phyloP scores from a whole-genome alignment of 2,888 invertebrate genomes.

The Sesia apiformis region DNA sequence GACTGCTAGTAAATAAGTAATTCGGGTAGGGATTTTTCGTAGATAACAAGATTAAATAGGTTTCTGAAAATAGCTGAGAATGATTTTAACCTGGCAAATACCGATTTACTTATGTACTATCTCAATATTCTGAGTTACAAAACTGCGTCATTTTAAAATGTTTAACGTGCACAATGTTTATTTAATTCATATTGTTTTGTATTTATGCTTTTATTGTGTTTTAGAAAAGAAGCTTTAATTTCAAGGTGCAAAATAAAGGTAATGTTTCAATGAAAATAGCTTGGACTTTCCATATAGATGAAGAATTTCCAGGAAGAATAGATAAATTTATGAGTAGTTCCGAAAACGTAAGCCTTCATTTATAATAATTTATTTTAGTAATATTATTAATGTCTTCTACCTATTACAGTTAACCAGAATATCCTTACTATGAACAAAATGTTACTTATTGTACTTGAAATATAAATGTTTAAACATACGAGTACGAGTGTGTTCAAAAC shows the following conservation, averaged over 20 bases:
- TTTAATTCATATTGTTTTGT: too few relatives aligned
- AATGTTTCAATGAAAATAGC: slow-evolving; percentile 49
- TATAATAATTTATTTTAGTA: neutral
- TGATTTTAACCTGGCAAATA: too few relatives aligned
- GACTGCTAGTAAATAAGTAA: too few relatives aligned
- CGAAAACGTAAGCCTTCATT: slow-evolving; percentile 14
- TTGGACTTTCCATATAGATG: slow-evolving; percentile 56
- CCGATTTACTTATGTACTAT: too few relatives aligned
- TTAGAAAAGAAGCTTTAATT: slow-evolving; percentile 46
- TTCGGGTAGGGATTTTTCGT: too few relatives aligned
- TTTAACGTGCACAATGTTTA: neutral
- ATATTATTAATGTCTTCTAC: neutral
- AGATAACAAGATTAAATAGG: too few relatives aligned
- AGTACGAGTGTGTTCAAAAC: too few relatives aligned
- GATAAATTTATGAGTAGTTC: slow-evolving; percentile 24
- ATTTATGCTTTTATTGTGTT: neutral
- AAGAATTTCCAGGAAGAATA: slow-evolving; percentile 50
- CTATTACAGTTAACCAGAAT: neutral
- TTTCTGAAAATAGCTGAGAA: too few relatives aligned
- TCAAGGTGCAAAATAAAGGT: slow-evolving; percentile 48
- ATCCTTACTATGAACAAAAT: too few relatives aligned
- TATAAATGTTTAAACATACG: too few relatives aligned
- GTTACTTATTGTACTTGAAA: too few relatives aligned
- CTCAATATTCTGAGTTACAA: too few relatives aligned
- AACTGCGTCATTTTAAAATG: neutral